These are phyloP conservation scores for Catamblyrhynchus diadema DNA, from an alignment of 2,797 vertebrate species.

Conservation along the genomic window DNA sequence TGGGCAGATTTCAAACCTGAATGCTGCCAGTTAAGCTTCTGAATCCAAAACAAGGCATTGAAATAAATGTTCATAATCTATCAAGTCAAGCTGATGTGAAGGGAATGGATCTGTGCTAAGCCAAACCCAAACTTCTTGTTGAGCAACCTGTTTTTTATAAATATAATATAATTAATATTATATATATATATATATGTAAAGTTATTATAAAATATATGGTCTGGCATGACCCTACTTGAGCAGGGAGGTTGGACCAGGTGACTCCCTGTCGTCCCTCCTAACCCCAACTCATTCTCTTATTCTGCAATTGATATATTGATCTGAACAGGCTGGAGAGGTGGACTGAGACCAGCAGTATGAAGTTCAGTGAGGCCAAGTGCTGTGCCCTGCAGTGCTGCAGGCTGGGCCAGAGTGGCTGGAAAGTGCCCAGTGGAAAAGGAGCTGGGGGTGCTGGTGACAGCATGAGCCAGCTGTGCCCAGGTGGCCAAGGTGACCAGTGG, in stretches of 20 bases:
- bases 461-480: neutral
- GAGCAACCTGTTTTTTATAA: neutral
- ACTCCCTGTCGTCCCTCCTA: neutral
- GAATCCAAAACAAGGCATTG: neutral
- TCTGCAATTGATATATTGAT: neutral
- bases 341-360: neutral
- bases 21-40: neutral
- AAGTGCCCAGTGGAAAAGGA: neutral
- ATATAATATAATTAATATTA: neutral
- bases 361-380: neutral
- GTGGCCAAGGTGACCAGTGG: neutral
- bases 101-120: neutral
- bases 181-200: no score
- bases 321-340: neutral
- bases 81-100: neutral
- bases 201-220: neutral
- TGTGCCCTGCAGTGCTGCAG: neutral
- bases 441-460: neutral
- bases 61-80: neutral
- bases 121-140: neutral
- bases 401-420: neutral
- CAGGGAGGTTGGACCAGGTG: neutral
- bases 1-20: neutral
- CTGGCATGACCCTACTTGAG: neutral
- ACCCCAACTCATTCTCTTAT: neutral